Base-by-base conservation (phyloP, 1,140 invertebrate genomes). In the Ptiloglossa arizonensis region DNA sequence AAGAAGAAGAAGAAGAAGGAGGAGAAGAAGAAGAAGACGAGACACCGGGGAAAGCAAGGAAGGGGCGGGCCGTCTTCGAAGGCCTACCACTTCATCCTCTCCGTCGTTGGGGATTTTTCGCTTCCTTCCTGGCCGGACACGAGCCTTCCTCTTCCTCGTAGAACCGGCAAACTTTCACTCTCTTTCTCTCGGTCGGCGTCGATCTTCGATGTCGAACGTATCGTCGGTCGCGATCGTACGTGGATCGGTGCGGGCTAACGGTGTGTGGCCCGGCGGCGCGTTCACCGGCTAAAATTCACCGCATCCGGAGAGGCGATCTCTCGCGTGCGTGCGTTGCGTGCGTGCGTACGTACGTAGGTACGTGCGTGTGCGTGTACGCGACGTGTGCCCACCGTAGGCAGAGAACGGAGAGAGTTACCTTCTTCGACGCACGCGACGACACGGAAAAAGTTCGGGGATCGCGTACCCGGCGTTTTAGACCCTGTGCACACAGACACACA, bases 31-130 rank as follows among this genome's bases (percentile, higher is more conserved):
- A 56, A 67, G 6, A 41, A 29, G 15, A 48, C 17, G 24, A 27
- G 44, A 38, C 27, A 32, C 32, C 56, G 32, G 66, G 24, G 19
- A 57, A 56, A 66, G 29, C 13, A 35, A 71, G 48, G 5, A n/a
- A 75, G 38, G 32, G 60, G 35, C 69, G 48, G 78, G 35, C 44
- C 38, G 52, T 56, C 19, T 69, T 41, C 22, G 29, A 5, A 77
- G 38, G 59, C 80, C 81, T 69, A 83, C 52, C 59, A 72, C 64
- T 77, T 69, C 56, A 66, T 84, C 71, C 60, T 84, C 63, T 68
- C 50, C 56, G 57, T 75, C 41, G 27, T 68, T n/a, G 35, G 11
- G 48, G 72, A 52, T 52, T 35, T 74, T 74, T 35, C 50, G 56
- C 27, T 72, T 63, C n/a, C n/a, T 48, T 56, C 41, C 22, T n/a